Evolutionary conservation across 1,140 invertebrate species (phyloP).

Genomic region (Harpegnathos saltator): DNA sequence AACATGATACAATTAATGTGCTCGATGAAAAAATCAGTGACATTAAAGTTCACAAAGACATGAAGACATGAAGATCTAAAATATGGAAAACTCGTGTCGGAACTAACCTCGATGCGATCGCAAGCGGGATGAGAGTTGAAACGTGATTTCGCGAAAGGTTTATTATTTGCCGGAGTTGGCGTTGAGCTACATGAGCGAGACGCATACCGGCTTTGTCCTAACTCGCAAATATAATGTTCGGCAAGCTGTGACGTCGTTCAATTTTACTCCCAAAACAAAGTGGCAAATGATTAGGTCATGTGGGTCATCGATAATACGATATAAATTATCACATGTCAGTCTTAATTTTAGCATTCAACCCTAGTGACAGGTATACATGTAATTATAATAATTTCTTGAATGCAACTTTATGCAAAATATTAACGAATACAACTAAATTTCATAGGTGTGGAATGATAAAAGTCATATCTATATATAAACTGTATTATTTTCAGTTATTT

Average conservation of each 20-base stretch:
- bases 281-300: neutral
- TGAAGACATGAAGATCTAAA: too few relatives aligned
- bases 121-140: too few relatives aligned
- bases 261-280: neutral
- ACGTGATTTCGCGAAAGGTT: too few relatives aligned
- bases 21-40: too few relatives aligned
- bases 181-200: too few relatives aligned
- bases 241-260: neutral
- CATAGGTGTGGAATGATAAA: neutral
- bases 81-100: too few relatives aligned
- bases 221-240: too few relatives aligned
- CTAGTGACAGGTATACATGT: neutral
- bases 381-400: neutral
- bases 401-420: neutral
- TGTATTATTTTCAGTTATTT: neutral
- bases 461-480: neutral
- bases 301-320: neutral
- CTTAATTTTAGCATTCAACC: neutral
- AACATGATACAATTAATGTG: too few relatives aligned
- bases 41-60: too few relatives aligned
- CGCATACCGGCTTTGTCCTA: too few relatives aligned
- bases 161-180: too few relatives aligned
- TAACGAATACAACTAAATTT: neutral
- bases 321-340: neutral
- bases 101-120: too few relatives aligned